Evolutionary conservation across 2,113 vertebrate genomes (phyloP).

Genomic region (Salvelinus fontinalis): DNA sequence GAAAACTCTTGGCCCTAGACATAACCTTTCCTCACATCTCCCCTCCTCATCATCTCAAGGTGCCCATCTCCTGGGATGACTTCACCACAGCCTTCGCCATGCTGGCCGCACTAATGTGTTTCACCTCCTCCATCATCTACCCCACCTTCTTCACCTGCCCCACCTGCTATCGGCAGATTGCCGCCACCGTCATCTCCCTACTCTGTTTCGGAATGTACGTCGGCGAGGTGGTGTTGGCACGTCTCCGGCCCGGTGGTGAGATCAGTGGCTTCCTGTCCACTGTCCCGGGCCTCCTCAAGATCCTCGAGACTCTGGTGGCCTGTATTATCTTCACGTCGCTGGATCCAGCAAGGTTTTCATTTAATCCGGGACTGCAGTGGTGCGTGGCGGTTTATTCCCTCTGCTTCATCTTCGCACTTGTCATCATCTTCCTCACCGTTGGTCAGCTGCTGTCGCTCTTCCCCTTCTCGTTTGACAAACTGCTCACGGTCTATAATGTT

Average conservation of each 20-base stretch:
- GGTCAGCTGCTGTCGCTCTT: conserved; percentile 63
- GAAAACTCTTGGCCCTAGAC: too few relatives aligned
- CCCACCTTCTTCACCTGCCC: conserved; percentile 64
- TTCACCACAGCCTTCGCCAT: conserved; percentile 84
- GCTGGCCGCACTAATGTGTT: conserved; percentile 78
- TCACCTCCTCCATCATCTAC: conserved; percentile 80
- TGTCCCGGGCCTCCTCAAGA: conserved; percentile 82
- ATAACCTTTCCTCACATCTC: too few relatives aligned
- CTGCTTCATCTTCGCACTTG: conserved; percentile 81
- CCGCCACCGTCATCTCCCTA: conserved; percentile 75
- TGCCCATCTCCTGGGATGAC: conserved; percentile 85
- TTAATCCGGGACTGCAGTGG: conserved; percentile 65
- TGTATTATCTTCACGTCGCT: conserved; percentile 85
- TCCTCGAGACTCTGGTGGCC: conserved; percentile 81
- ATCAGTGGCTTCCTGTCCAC: conserved; percentile 83
- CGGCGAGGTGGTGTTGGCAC: conserved; percentile 73
- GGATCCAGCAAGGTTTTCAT: fast-evolving
- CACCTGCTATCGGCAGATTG: conserved; percentile 49
- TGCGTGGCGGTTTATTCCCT: conserved; percentile 82
- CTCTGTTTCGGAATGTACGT: conserved; percentile 75
- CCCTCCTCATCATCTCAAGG: neutral
- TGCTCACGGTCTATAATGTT: conserved; percentile 73
- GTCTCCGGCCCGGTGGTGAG: conserved; percentile 70
- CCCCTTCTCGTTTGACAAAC: conserved; percentile 71
- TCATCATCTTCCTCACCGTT: conserved; percentile 77